phyloP scores from a whole-genome alignment of 2,113 vertebrate genomes.

The Vulpes vulpes region DNA sequence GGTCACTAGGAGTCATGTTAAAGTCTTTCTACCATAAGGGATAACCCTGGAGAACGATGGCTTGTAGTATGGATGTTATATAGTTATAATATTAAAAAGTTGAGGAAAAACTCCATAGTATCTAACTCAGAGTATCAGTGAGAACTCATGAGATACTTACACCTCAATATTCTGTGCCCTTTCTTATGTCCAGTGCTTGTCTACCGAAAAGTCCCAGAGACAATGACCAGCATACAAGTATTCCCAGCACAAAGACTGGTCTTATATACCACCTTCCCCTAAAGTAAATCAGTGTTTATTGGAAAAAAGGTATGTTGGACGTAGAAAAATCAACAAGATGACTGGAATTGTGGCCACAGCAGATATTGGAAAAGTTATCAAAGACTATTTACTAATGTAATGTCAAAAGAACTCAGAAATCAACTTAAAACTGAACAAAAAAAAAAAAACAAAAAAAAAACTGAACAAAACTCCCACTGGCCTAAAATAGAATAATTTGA shows the following conservation, averaged over 20 bases:
- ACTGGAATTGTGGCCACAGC: neutral
- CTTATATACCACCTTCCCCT: neutral
- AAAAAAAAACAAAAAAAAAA: neutral
- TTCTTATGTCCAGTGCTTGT: neutral
- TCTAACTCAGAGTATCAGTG: neutral
- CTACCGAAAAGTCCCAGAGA: neutral
- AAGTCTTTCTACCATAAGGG: neutral
- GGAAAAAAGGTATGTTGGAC: neutral
- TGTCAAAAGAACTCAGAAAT: neutral
- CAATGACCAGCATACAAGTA: neutral
- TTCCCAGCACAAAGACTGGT: neutral
- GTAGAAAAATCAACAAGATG: neutral
- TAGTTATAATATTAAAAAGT: neutral
- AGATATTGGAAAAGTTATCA: neutral
- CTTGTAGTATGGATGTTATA: neutral
- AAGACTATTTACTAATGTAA: neutral
- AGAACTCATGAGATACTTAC: neutral
- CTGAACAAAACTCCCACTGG: neutral
- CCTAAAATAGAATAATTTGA: neutral
- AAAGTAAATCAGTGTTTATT: neutral
- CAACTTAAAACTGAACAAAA: neutral
- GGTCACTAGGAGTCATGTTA: neutral
- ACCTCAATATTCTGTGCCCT: neutral
- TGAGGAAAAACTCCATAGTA: neutral
- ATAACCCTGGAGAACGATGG: neutral